Conservation (phyloP, 35 echinoderm and acorn worm species). For the Anneissia japonica region DNA sequence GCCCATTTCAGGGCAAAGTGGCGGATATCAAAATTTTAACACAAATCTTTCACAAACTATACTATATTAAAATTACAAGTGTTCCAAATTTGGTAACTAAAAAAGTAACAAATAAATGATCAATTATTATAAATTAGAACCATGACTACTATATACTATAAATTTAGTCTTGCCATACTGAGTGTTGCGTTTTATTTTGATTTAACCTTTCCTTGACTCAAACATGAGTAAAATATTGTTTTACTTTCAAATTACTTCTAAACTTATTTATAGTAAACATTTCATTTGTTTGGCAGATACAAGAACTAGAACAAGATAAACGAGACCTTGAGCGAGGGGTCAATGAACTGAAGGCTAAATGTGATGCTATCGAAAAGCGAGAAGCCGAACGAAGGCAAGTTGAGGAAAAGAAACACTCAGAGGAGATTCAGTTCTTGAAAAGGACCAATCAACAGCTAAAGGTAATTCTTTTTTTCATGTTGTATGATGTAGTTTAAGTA, state of each 20-base stretch:
- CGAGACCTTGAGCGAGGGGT: slow-evolving; percentile 90
- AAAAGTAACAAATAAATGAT: no score
- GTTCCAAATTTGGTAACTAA: no score
- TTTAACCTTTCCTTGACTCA: no score
- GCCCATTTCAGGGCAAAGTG: no score
- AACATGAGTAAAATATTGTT: neutral
- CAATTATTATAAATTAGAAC: no score
- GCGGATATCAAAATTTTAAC: no score
- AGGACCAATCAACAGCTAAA: slow-evolving; percentile 98
- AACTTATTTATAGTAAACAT: no score
- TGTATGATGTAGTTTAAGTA: neutral
- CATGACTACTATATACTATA: no score
- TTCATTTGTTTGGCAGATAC: slow-evolving; percentile 49
- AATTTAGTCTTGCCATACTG: no score
- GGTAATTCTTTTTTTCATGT: slow-evolving; percentile 22
- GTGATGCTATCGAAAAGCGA: slow-evolving; percentile 97
- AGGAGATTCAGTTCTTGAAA: slow-evolving; percentile 98
- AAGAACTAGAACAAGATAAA: slow-evolving; percentile 88
- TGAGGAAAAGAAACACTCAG: slow-evolving; percentile 99
- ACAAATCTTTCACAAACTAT: no score
- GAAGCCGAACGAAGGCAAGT: slow-evolving; percentile 90
- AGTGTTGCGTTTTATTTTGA: no score
- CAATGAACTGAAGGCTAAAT: slow-evolving; percentile 98
- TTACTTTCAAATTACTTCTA: neutral
- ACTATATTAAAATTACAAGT: no score